These are phyloP conservation scores for Silurus lanzhouensis DNA, from an alignment of 2,797 vertebrate species.

Conservation along the genomic window DNA sequence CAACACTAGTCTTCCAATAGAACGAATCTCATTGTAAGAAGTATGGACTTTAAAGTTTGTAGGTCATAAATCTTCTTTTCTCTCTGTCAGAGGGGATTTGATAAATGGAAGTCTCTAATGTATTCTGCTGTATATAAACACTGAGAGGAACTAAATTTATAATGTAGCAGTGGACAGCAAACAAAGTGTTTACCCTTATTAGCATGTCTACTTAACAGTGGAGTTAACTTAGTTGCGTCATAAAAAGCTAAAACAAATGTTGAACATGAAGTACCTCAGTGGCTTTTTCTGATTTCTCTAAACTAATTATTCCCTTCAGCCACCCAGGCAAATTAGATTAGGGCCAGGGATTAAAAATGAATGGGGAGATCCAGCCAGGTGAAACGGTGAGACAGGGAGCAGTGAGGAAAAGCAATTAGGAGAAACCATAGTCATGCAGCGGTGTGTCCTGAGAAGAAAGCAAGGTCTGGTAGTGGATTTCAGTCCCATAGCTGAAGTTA, in stretches of 20 bases:
- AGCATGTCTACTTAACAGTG: background rate
- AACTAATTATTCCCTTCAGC: constrained; percentile 61
- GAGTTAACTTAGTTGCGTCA: constrained; percentile 24
- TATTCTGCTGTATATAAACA: constrained; percentile 4
- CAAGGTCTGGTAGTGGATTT: constrained; percentile 56
- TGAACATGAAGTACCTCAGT: constrained; percentile 55
- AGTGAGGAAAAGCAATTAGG: constrained; percentile 64
- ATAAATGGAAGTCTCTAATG: background rate
- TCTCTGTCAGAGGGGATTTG: background rate
- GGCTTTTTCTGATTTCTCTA: constrained; percentile 61
- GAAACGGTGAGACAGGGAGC: constrained; percentile 63
- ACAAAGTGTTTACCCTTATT: constrained; percentile 9
- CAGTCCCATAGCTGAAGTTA: constrained; percentile 58
- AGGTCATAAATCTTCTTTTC: background rate
- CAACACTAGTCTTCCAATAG: background rate
- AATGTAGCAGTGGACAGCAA: constrained; percentile 2
- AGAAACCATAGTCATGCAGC: constrained; percentile 65
- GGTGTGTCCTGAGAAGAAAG: constrained; percentile 45
- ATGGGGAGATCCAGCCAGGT: constrained; percentile 65
- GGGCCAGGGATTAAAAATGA: constrained; percentile 66
- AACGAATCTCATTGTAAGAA: background rate
- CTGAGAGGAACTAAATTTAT: constrained; percentile 6
- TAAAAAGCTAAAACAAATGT: constrained; percentile 40
- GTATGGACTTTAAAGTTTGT: constrained; percentile 10
- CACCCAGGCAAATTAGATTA: constrained; percentile 61